Evolutionary conservation across 2,888 invertebrate genomes (phyloP), one percentile per base, ranked within the genome.

Genomic region (Ceraclea dissimilis): DNA sequence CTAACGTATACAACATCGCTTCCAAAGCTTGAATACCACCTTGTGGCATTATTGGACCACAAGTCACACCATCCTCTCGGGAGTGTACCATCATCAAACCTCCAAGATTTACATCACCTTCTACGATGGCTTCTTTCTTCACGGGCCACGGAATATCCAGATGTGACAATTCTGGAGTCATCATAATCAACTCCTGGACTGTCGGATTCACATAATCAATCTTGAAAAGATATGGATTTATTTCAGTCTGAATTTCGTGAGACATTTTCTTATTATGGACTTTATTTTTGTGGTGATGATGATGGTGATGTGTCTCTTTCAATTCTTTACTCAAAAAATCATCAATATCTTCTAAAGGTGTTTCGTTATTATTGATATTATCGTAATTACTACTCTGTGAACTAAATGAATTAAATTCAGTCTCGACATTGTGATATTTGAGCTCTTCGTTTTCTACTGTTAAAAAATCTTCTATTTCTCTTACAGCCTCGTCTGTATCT

Each of bases 51-150:
- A 93, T 85, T 17, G 86, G 88, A 0, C 93, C 93, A 67, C 93
- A 93, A 48, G 86, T 88, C 51, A 85, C 77, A 50, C 79, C 79
- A 67, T 91, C 90, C 64, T 89, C 88, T 19, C 93, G 76, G 58
- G 90, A 88, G 71, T 93, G 93, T 13, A 93, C 90, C 93, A 93
- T 93, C 90, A 93, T 93, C 49, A 93, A 79, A 0, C 91, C 93
- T 2, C 93, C 93, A 19, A 93, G 76, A 22, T 90, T 81, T 60
- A 93, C 78, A 67, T 91, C 86, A 0, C 93, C 93, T 64, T 89
- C 87, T 6, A 91, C 81, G n/a, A 85, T 82, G 1, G 90, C 88
- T 62, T 89, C 86, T 63, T 82, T 82, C 68, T 89, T 90, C 26
- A 87, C 82, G 0, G 90, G 89, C 90, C 88, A 88, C 64, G 72